Evolutionary conservation across 2,888 invertebrate genomes (phyloP).

Genomic region (Cremastobaeus sp.): DNA sequence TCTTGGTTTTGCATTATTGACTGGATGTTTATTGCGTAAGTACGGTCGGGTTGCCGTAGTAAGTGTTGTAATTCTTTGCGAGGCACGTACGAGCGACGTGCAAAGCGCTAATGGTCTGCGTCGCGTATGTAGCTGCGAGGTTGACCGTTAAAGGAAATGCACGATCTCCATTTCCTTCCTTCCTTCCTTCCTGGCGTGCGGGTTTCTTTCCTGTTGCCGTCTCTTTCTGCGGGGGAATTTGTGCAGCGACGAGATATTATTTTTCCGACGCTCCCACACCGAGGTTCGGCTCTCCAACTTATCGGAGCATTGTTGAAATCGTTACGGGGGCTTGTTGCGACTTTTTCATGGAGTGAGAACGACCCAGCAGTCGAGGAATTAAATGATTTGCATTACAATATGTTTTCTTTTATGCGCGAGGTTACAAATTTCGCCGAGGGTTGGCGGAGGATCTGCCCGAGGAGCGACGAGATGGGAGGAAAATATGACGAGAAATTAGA

Average conservation of each 20-base stretch:
- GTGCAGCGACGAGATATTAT: constrained; percentile 33
- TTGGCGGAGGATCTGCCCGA: too few species aligned
- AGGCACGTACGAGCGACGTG: constrained; percentile 67
- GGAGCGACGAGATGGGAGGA: too few species aligned
- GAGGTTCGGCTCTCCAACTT: constrained; percentile 49
- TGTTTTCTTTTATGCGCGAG: background rate
- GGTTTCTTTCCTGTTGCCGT: background rate
- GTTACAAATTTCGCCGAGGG: too few species aligned
- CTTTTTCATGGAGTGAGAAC: constrained; percentile 1
- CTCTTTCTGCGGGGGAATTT: constrained; percentile 22
- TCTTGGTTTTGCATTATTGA: constrained; percentile 63
- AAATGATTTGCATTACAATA: background rate
- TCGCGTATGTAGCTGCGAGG: constrained; percentile 59
- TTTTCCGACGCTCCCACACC: constrained; percentile 42
- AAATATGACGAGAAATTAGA: too few species aligned
- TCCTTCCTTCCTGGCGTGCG: constrained; percentile 48
- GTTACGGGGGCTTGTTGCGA: constrained; percentile 31
- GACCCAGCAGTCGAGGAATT: too few species aligned
- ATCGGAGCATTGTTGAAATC: constrained; percentile 45
- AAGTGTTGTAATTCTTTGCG: constrained; percentile 65
- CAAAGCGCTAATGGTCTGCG: constrained; percentile 64
- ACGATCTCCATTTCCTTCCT: constrained; percentile 61
- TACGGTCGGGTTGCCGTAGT: constrained; percentile 48
- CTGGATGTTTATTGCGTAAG: constrained; percentile 56
- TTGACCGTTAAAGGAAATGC: constrained; percentile 64